Evolutionary conservation across 2,113 vertebrate species (phyloP), one percentile per base, ranked within the genome.

Genomic region (Arvicanthis niloticus): DNA sequence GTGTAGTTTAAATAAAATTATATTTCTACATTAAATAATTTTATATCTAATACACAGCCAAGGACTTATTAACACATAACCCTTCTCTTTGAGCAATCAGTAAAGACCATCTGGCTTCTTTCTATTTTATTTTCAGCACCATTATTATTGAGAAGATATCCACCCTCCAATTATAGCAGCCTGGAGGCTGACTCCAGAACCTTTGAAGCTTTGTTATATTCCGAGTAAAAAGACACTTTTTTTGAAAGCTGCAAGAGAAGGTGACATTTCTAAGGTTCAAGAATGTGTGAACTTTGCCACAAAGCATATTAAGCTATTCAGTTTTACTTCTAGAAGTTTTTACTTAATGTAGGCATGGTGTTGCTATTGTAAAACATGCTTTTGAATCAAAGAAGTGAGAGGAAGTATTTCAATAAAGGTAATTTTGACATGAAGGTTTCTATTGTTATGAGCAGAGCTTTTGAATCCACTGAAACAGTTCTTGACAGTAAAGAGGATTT

Each of bases 191-290:
- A 93, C 65, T 91, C 22, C 3, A 26, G 70, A 95, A 91, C 40
- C 81, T 97, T 93, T 97, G 97, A 97, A 96, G 88, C 92, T 97
- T 97, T 97, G 93, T 96, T 94, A 81, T 60, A 86, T 70, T 92
- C 90, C n/a, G 53, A 22, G 67, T 93, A 95, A 92, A 97, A 60
- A 95, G 88, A 95, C 31, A 94, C 42, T 90, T 97, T 51, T 51
- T 97, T 81, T 95, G 91, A 97, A 97, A 96, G 17, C 84, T 92
- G 56, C 21, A 67, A 94, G 58, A 90, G 60, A 90, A 58, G 22
- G 88, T 92, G 94, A 94, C 93, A 97, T 97, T 97, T 97, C 40
- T 80, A 89, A 93, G 72, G 51, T 84, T 94, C 58, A 95, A 91
- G 62, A 76, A 94, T 94, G 76, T 89, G 72, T 95, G 97, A 96